Evolutionary conservation across 2,113 vertebrate species (phyloP).

Genomic region (Sisor rabdophorus): DNA sequence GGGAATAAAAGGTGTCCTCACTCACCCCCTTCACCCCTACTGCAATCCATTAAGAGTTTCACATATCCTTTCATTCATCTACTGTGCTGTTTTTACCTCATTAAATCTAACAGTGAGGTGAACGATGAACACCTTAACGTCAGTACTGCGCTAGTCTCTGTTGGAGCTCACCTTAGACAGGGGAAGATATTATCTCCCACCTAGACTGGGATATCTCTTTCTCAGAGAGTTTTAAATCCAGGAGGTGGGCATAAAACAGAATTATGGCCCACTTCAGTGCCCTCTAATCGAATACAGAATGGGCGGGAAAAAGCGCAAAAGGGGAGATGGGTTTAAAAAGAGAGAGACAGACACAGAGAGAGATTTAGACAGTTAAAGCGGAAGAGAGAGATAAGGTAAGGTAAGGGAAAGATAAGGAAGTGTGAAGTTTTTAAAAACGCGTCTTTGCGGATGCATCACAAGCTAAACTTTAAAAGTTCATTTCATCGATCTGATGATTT

Average conservation of each 20-base stretch:
- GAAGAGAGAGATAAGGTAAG: not conserved
- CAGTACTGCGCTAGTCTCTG: not conserved
- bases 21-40: no score
- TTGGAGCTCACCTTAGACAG: conserved; percentile 3
- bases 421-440: not conserved
- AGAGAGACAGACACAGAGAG: not conserved
- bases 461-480: not conserved
- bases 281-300: conserved; percentile 42
- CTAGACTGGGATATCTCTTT: conserved; percentile 4
- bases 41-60: not conserved
- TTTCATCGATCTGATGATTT: conserved; percentile 7
- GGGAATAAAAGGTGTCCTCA: not conserved
- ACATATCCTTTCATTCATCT: not conserved
- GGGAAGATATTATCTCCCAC: conserved; percentile 25
- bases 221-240: conserved; percentile 11
- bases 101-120: conserved; percentile 15
- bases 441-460: not conserved
- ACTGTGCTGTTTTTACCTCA: not conserved
- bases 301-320: conserved; percentile 11
- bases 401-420: not conserved
- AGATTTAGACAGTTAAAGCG: not conserved
- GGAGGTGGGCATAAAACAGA: conserved; percentile 26
- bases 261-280: conserved; percentile 40
- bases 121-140: not conserved
- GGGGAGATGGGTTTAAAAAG: not conserved